These are phyloP conservation scores for Camponotus pennsylvanicus DNA, from an alignment of 1,140 invertebrate species.

Conservation along the genomic window DNA sequence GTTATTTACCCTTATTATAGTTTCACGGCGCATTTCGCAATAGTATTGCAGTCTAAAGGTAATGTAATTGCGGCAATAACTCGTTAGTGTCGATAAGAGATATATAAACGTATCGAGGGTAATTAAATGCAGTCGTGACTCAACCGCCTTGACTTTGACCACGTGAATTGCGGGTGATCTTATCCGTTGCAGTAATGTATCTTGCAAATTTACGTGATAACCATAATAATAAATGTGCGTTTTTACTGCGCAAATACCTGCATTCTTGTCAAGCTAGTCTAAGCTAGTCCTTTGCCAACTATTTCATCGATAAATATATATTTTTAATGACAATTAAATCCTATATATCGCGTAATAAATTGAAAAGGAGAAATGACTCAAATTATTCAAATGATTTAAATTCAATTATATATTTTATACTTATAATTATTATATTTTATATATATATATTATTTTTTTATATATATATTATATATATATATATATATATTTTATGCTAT, in stretches of 20 bases:
- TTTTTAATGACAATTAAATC: not conserved
- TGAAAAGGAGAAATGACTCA: not conserved
- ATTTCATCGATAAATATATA: not conserved
- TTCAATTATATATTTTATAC: not conserved
- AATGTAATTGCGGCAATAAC: not conserved
- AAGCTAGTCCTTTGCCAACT: not conserved
- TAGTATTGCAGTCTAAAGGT: not conserved
- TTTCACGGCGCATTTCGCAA: not conserved
- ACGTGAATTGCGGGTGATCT: not conserved
- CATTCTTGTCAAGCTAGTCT: not conserved
- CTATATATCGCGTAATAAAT: not conserved
- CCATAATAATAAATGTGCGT: not conserved
- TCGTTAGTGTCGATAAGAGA: not conserved
- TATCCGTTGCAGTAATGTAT: not conserved
- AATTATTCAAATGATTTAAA: not conserved
- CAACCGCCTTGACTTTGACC: conserved; percentile 43
- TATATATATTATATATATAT: no score
- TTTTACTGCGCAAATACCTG: not conserved
- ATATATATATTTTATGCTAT: no score
- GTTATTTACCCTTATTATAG: not conserved
- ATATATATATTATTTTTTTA: no score
- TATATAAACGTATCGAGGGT: not conserved
- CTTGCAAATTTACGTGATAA: not conserved
- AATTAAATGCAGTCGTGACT: conserved; percentile 36
- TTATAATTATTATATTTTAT: no score